These are phyloP conservation scores for Vanacampus margaritifer DNA, from an alignment of 2,113 vertebrate genomes.

Conservation along the genomic window DNA sequence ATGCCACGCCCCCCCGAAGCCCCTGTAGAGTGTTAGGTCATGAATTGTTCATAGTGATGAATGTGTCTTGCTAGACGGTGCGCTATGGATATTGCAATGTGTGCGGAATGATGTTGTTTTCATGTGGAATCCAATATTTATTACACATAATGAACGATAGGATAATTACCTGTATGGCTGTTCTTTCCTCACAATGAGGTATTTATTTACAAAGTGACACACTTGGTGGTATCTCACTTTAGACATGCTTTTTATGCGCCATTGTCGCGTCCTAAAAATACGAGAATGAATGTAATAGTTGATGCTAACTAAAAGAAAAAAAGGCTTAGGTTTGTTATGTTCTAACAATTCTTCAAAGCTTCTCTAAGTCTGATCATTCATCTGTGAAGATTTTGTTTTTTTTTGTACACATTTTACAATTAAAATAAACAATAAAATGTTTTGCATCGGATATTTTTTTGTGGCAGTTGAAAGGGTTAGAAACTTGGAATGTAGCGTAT, in stretches of 20 bases:
- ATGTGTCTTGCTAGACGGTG: constrained; percentile 48
- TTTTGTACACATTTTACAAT: constrained; percentile 58
- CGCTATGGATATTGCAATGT: constrained; percentile 33
- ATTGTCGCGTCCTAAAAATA: constrained; percentile 56
- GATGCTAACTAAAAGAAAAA: constrained; percentile 14
- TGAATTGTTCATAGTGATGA: constrained; percentile 49
- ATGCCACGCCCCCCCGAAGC: neutral
- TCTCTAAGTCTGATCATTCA: constrained; percentile 28
- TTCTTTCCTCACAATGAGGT: constrained; percentile 76
- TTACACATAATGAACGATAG: constrained; percentile 52
- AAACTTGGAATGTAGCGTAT: neutral
- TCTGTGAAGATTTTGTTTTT: constrained; percentile 20
- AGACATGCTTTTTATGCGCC: constrained; percentile 33
- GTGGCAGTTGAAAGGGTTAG: neutral
- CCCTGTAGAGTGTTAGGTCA: constrained; percentile 10
- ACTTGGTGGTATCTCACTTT: constrained; percentile 47
- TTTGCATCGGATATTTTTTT: constrained; percentile 15
- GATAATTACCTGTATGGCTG: constrained; percentile 57
- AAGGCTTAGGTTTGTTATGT: neutral
- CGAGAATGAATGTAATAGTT: constrained; percentile 57
- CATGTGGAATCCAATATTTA: constrained; percentile 55
- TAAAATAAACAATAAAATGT: constrained; percentile 47
- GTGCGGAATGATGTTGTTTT: constrained; percentile 36
- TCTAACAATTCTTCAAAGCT: constrained; percentile 7
- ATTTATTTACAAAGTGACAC: constrained; percentile 64